Evolutionary conservation across 2,888 invertebrate species (phyloP), one percentile per base, ranked within the genome.

Genomic region (Pherbina coryleti): DNA sequence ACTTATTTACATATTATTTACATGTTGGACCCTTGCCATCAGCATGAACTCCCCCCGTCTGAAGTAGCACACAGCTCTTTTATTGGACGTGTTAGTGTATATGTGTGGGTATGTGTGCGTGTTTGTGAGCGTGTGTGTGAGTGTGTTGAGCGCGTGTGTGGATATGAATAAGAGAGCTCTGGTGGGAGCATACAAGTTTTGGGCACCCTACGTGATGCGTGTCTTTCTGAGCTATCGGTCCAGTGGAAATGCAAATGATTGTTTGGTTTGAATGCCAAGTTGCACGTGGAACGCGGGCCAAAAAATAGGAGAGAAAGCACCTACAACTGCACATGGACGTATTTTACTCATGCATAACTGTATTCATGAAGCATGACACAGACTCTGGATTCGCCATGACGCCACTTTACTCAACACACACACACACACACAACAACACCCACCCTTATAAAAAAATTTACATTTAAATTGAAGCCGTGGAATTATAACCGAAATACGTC

Each of bases 401-500:
- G 31, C 17, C 51, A 51, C 53, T 57, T 17, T 14, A 55, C 44
- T 55, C 60, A 17, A 5, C 71, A 55, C 37, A 34, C 37, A 31
- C 53, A n/a, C 37, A 28, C 7, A 51, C 9, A 53, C 71, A 19
- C 57, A 53, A 9, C 14, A 19, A 34, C 31, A 57, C 53, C 55
- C 57, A 72, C 53, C 55, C 31, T 60, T 37, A 37, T 60, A 22
- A 57, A 57, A 76, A 82, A 82, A 82, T 82, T 82, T 80, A 80
- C 82, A 82, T 82, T 80, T 82, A 82, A 82, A 82, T 82, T 82
- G 79, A 81, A 82, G 79, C 81, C 79, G 75, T 44, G 76, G 74
- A 77, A 77, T 76, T 79, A 81, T 78, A 78, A 79, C 79, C 80
- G 80, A 81, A 81, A 81, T 79, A 82, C 81, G 81, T 81, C 80